phyloP scores from a whole-genome alignment of 1,140 invertebrate species.

The Drosophila tropicalis region DNA sequence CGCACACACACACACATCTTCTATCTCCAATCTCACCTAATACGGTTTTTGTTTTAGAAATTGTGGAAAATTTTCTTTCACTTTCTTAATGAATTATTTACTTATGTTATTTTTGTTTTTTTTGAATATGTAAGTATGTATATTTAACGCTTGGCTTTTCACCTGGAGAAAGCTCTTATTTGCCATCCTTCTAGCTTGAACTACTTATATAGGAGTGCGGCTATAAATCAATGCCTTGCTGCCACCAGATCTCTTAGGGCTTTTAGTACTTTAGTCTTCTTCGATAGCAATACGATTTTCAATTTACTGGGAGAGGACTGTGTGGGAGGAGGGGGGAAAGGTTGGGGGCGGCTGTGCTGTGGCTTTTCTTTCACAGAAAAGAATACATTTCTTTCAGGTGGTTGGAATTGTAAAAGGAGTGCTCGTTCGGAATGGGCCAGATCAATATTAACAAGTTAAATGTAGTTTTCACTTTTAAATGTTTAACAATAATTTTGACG shows the following conservation, averaged over 20 bases:
- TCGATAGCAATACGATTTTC: not conserved
- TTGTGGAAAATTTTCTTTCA: not conserved
- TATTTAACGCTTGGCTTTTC: slow-evolving; percentile 34
- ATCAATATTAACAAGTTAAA: slow-evolving; percentile 48
- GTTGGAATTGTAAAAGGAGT: slow-evolving; percentile 81
- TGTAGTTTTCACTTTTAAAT: slow-evolving; percentile 42
- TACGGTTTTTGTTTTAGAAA: not conserved
- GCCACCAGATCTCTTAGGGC: slow-evolving; percentile 3
- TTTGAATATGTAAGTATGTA: slow-evolving; percentile 2
- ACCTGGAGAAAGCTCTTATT: slow-evolving; percentile 17
- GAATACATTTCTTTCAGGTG: slow-evolving; percentile 52
- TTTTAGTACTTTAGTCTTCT: not conserved
- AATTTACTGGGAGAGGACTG: no score
- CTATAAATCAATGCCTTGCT: slow-evolving; percentile 3
- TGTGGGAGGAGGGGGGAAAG: slow-evolving; percentile 3
- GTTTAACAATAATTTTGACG: slow-evolving; percentile 65
- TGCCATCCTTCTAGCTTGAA: slow-evolving; percentile 23
- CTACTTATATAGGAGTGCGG: slow-evolving; percentile 35
- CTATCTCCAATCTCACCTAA: not conserved
- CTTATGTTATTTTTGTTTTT: slow-evolving; percentile 27
- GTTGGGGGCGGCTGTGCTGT: not conserved
- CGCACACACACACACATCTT: no score
- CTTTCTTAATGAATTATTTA: slow-evolving; percentile 16
- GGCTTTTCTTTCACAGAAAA: slow-evolving; percentile 46
- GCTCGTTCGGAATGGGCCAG: slow-evolving; percentile 79